A percentile compares a stretch with the other conserved stretches of the same genome.
Conservation (phyloP, 2,113 vertebrate species). For the Peromyscus polionotus region DNA sequence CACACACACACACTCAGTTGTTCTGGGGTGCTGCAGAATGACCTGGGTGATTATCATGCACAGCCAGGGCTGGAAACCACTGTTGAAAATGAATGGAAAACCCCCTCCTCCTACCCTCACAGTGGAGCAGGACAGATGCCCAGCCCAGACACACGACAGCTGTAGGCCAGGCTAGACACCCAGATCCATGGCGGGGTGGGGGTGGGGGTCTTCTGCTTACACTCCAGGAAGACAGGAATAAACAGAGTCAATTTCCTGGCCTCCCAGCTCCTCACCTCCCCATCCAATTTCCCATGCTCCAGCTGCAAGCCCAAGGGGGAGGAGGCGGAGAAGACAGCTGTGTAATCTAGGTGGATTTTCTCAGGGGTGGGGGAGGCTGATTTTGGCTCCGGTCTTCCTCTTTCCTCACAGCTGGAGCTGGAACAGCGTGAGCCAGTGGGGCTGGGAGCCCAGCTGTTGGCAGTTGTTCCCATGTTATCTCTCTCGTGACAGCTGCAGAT, state of each 20-base stretch:
- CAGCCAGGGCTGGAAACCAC: not conserved
- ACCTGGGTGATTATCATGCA: not conserved
- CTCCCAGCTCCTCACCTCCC: not conserved
- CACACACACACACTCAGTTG: not conserved
- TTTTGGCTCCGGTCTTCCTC: conserved; percentile 49
- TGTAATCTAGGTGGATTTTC: conserved; percentile 77
- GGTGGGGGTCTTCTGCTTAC: not conserved
- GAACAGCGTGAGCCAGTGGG: conserved; percentile 6
- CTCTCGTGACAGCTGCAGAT: conserved; percentile 74
- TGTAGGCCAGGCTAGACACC: conserved; percentile 8
- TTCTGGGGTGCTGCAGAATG: not conserved
- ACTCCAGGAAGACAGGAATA: conserved; percentile 60
- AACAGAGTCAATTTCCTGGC: conserved; percentile 66
- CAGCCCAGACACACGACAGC: conserved; percentile 42
- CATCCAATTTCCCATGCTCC: conserved; percentile 63
- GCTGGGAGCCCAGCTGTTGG: conserved; percentile 71
- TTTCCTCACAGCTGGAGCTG: conserved; percentile 74
- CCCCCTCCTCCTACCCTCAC: not conserved
- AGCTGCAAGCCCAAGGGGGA: conserved; percentile 44
- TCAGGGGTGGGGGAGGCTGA: conserved; percentile 60
- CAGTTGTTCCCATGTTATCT: conserved; percentile 60
- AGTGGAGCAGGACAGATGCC: not conserved
- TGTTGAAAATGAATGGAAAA: not conserved
- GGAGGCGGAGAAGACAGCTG: conserved; percentile 62
- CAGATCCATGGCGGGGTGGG: not conserved